These are phyloP conservation scores for Tapera naevia DNA, from an alignment of 2,797 vertebrate species.

Conservation along the genomic window DNA sequence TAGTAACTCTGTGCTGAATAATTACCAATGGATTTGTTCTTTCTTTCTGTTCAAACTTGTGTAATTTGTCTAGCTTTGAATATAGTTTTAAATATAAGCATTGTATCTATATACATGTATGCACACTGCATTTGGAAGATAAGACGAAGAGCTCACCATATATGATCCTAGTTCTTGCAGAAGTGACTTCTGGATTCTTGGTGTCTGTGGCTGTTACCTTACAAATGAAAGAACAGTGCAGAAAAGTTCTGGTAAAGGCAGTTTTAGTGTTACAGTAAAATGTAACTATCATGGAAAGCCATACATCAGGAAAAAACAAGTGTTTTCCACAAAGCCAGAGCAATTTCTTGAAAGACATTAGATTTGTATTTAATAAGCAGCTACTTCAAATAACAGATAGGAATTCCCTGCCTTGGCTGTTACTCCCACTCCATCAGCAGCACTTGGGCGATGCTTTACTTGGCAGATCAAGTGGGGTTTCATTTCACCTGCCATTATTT, in stretches of 20 bases:
- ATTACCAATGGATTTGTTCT: neutral
- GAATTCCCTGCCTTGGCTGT: neutral
- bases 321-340: neutral
- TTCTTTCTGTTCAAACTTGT: neutral
- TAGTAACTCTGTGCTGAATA: slow-evolving; percentile 57
- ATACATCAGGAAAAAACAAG: neutral
- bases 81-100: neutral
- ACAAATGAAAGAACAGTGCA: neutral
- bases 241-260: neutral
- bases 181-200: neutral
- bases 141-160: neutral
- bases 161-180: neutral
- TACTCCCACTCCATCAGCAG: neutral
- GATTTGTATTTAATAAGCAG: neutral
- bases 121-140: neutral
- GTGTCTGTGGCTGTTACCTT: neutral
- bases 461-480: neutral
- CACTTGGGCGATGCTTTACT: neutral
- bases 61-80: neutral
- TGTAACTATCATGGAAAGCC: neutral
- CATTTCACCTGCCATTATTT: neutral
- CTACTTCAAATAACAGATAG: neutral
- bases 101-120: neutral
- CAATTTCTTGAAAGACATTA: neutral
- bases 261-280: neutral